These are phyloP conservation scores for Dissostichus mawsoni DNA, from an alignment of 2,113 vertebrate species.

Conservation along the genomic window DNA sequence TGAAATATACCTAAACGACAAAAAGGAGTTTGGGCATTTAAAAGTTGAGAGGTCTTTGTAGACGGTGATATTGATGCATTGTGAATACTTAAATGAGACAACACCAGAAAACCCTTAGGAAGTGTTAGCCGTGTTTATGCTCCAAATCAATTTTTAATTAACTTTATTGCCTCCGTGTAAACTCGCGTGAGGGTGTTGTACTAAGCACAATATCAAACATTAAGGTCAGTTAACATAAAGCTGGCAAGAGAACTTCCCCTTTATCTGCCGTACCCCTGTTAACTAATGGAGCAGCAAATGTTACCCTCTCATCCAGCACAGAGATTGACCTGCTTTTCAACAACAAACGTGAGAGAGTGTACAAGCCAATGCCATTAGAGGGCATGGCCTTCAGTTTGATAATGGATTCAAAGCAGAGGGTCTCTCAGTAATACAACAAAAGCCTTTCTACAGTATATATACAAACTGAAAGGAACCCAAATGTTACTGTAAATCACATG, in stretches of 20 bases:
- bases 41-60: background rate
- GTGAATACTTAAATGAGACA: background rate
- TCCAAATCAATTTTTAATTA: slow-evolving; percentile 15
- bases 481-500: background rate
- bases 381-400: background rate
- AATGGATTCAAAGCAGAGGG: slow-evolving; percentile 6
- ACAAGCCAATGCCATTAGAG: background rate
- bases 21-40: background rate
- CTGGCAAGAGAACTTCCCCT: background rate
- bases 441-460: background rate
- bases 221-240: background rate
- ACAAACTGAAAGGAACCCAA: background rate
- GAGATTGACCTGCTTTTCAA: slow-evolving; percentile 19
- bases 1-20: background rate
- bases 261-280: background rate
- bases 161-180: background rate
- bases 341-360: background rate
- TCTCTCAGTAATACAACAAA: background rate
- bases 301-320: slow-evolving; percentile 14
- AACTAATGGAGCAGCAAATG: slow-evolving; percentile 8
- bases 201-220: background rate
- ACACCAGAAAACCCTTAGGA: slow-evolving; percentile 1
- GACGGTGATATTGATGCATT: background rate
- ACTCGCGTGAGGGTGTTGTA: background rate
- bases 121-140: slow-evolving; percentile 5